phyloP scores from a whole-genome alignment of 2,888 invertebrate genomes.

The Drosophila subquinaria region DNA sequence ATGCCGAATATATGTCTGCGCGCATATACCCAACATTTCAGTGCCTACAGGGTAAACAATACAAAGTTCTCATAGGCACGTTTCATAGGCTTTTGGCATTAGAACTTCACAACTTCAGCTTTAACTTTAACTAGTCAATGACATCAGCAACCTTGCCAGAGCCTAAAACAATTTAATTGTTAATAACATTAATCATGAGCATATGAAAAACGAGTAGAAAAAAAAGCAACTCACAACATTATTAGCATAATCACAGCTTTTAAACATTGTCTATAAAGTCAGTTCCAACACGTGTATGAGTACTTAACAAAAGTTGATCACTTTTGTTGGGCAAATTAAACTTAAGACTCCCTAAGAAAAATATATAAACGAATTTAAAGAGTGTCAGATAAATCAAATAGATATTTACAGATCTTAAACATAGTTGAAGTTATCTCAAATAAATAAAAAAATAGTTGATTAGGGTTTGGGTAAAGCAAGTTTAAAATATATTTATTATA shows the following conservation, averaged over 20 bases:
- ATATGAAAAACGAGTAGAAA: conserved; percentile 7
- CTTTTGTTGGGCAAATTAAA: not conserved
- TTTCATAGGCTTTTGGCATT: conserved; percentile 63
- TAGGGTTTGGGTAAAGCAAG: too few relatives aligned
- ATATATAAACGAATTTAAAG: not conserved
- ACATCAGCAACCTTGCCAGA: conserved; percentile 53
- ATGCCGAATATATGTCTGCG: not conserved
- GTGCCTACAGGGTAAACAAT: not conserved
- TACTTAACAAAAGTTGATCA: conserved; percentile 7
- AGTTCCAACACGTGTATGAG: conserved; percentile 14
- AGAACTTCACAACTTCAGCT: conserved; percentile 41
- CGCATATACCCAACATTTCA: not conserved
- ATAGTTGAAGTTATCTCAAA: not conserved
- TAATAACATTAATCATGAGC: conserved; percentile 64
- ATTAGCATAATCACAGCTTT: conserved; percentile 54
- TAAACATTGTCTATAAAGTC: conserved; percentile 20
- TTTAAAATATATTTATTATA: not conserved
- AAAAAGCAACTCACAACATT: conserved; percentile 27
- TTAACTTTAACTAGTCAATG: conserved; percentile 43
- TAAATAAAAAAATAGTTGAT: not conserved
- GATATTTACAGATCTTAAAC: not conserved
- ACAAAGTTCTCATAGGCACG: conserved; percentile 34
- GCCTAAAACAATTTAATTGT: conserved; percentile 58
- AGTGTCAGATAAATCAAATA: not conserved
- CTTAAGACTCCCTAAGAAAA: not conserved